Evolutionary conservation across 1,140 invertebrate genomes (phyloP), one percentile per base, ranked within the genome.

Genomic region (Listronotus oregonensis): DNA sequence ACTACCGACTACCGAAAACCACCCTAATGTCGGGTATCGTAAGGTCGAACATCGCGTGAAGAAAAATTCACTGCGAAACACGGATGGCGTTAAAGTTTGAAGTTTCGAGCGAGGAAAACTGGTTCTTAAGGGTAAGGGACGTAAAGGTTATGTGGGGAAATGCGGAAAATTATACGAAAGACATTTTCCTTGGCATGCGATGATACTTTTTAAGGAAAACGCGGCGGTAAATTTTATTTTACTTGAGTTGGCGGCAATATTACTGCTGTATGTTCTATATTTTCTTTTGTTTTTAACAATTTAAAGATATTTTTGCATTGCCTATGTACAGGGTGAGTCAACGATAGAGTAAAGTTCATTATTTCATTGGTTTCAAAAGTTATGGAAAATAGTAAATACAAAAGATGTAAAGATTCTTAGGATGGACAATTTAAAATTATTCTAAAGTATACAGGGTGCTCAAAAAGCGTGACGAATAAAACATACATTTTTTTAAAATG

Each of bases 151-250:
- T 34, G 44, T 17, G 14, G 17, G 43, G 37, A 44, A 42, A 49
- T 64, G 52, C 52, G 61, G 61, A 21, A 64, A 64, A 64, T 64
- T 64, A 66, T 62, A 66, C 46, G 63, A 37, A 55, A 65, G 64
- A 70, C 61, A 66, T 70, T 64, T 64, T 62, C 59, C 50, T 46
- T 60, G 51, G 60, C 68, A 67, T 70, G 68, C 68, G 60, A 70
- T 67, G 64, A 47, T 52, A 58, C 52, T 64, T 61, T 61, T 43
- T 39, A 37, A 46, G 47, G 50, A 54, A 62, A 62, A 54, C 60
- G 37, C 39, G 60, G 57, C 57, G 12, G 50, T 46, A 52, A 60
- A 60, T 60, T 60, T 60, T 47, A 10, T 47, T 59, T 37, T 59
- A n/a, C 17, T 18, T 8, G 15, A 8, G n/a, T 46, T 10, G 47